Base-by-base conservation (phyloP, 2,113 vertebrate species). In the Clarias batrachus region DNA sequence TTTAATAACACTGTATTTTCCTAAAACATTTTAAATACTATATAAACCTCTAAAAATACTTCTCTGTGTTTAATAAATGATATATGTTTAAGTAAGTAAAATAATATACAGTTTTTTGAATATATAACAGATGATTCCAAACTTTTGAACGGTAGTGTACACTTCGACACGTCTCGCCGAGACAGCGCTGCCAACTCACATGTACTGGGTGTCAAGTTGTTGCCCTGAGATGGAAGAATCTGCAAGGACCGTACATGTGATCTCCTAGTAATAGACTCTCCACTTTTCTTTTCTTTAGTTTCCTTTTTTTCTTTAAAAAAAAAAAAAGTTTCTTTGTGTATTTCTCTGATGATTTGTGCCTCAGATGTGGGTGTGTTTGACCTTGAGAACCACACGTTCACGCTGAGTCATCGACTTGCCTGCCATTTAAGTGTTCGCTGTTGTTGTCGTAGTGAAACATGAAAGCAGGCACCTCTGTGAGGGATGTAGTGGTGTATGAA, bases 401-500 rank as follows among this genome's bases (percentile, higher is more conserved):
- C 10, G 68, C 82, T 59, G 93, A 94, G 91, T 96, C 95, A 56
- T 97, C 96, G 0, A 85, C 80, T 0, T 95, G 95, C 77, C 92
- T 95, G 1, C 95, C 94, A 77, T 96, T 96, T 89, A 95, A 85
- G 10, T 96, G 96, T 88, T 96, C 95, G 0, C 91, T 96, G 93
- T 92, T 94, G 23, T 94, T 92, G 48, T 97, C 96, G 0, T 95
- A 96, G 33, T 96, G 96, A 92, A 96, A 98, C 66, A 96, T 94
- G 91, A 95, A 99, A 30, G 96, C 85, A 0, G 97, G 97, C 23
- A 97, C 94, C 83, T 97, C 97, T 0, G 93, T 95, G 94, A 97
- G 96, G 25, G 97, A 97, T 0, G 97, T 98, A 0, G 96, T 96
- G 0, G 97, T 97, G 87, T 95, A 97, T 87, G 96, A 96, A 25